phyloP scores from a whole-genome alignment of 2,888 invertebrate species.

The Theristus sp. region DNA sequence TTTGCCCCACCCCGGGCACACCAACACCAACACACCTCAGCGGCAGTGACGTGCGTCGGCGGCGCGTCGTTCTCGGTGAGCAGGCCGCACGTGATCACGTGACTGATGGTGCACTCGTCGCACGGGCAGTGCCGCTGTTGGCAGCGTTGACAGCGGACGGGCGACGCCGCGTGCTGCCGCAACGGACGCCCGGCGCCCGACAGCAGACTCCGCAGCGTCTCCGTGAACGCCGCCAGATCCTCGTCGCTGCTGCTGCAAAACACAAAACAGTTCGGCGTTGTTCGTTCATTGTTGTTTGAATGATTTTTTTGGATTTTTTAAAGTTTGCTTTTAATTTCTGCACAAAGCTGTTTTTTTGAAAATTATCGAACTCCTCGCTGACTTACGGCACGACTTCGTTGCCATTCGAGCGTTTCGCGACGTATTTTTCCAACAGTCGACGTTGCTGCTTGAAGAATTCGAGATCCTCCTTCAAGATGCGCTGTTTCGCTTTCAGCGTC shows the following conservation, averaged over 20 bases:
- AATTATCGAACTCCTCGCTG: neutral
- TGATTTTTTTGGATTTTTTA: neutral
- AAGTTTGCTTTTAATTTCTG: too few relatives aligned
- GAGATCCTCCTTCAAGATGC: slow-evolving; percentile 37
- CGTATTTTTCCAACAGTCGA: slow-evolving; percentile 29
- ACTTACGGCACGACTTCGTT: neutral
- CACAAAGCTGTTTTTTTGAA: neutral
- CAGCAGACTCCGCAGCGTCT: slow-evolving; percentile 2
- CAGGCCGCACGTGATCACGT: slow-evolving; percentile 32
- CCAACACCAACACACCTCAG: neutral
- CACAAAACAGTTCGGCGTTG: neutral
- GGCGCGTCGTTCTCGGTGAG: slow-evolving; percentile 11
- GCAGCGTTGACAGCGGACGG: slow-evolving; percentile 5
- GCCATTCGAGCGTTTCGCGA: slow-evolving; percentile 7
- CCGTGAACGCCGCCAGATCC: slow-evolving; percentile 4
- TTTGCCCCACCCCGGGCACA: too few relatives aligned
- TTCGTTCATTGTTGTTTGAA: neutral
- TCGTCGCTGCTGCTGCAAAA: neutral
- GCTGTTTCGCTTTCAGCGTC: slow-evolving; percentile 33
- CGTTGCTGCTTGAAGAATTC: slow-evolving; percentile 36
- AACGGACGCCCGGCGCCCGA: neutral
- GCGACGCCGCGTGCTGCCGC: neutral
- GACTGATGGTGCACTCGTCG: slow-evolving; percentile 33
- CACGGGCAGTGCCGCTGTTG: slow-evolving; percentile 26
- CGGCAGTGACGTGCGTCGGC: neutral